Evolutionary conservation across 2,797 vertebrate genomes (phyloP), one percentile per base, ranked within the genome.

Genomic region (Sandelia bainsii): DNA sequence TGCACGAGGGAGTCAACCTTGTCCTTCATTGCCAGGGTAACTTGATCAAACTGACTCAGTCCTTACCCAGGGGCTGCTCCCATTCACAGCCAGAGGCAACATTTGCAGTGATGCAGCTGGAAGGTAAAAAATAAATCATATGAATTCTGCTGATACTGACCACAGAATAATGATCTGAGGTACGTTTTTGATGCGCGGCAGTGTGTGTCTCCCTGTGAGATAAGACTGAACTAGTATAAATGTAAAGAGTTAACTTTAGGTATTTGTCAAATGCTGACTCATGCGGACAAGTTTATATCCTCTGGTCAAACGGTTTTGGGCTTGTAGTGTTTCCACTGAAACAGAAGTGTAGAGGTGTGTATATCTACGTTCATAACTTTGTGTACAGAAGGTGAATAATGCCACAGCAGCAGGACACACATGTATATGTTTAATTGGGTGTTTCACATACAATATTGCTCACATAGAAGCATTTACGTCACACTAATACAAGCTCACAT

Each of bases 401-500:
- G 32, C 29, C 10, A 60, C 23, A 40, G 53, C 29, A 42, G 8
- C 17, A 57, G 20, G 39, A 29, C 22, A 44, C 6, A 32, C 50
- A 81, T 57, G 81, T 77, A 42, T 34, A 20, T 44, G 20, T 62
- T 90, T 91, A 91, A 88, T 86, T 88, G 50, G 56, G 60, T 70
- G 60, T 60, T 81, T 75, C 59, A 88, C 69, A 75, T 49, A 81
- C 54, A 66, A 50, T 20, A 52, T 57, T 75, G 84, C 58, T 71
- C 65, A 81, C 73, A 77, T 56, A 79, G 72, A 69, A 71, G 77
- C 73, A 72, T 77, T 82, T 59, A 86, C 71, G 69, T 88, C 69
- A 85, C 87, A 78, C 37, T 67, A 75, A 79, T 27, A 89, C 86
- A 84, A 70, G 79, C 73, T 85, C 77, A 86, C 78, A 78, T 40